Evolutionary conservation across 2,888 invertebrate species (phyloP).

Genomic region (Mylabris sibirica): DNA sequence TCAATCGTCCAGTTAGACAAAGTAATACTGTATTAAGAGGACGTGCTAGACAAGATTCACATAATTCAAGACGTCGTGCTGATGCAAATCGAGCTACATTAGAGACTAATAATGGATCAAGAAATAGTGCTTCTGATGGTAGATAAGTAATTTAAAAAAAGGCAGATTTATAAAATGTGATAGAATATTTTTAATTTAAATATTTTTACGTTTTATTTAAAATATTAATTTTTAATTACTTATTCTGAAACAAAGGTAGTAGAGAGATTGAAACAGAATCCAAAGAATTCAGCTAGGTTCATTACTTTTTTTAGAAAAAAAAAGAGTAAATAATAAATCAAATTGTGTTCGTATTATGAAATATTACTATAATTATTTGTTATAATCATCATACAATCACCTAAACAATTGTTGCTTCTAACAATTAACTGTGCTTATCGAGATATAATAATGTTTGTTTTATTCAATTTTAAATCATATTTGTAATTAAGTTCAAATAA

Average conservation of each 20-base stretch:
- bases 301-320: not conserved
- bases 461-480: not conserved
- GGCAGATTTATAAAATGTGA: slow-evolving; percentile 23
- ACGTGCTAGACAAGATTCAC: slow-evolving; percentile 55
- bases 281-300: not conserved
- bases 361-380: not conserved
- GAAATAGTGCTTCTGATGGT: slow-evolving; percentile 16
- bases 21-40: slow-evolving; percentile 51
- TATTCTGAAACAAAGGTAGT: not conserved
- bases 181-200: slow-evolving; percentile 23
- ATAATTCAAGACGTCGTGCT: slow-evolving; percentile 55
- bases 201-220: slow-evolving; percentile 10
- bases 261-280: not conserved
- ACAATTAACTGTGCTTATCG: not conserved
- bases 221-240: not conserved
- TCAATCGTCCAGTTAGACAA: slow-evolving; percentile 37
- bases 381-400: not conserved
- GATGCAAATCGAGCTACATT: slow-evolving; percentile 52
- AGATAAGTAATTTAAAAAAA: slow-evolving; percentile 32
- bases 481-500: not conserved
- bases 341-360: not conserved
- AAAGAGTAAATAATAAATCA: not conserved
- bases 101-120: slow-evolving; percentile 34
- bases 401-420: not conserved
- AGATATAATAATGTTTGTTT: not conserved